These are phyloP conservation scores for Rhynchophorus ferrugineus DNA, from an alignment of 1,140 invertebrate genomes.

Conservation along the genomic window DNA sequence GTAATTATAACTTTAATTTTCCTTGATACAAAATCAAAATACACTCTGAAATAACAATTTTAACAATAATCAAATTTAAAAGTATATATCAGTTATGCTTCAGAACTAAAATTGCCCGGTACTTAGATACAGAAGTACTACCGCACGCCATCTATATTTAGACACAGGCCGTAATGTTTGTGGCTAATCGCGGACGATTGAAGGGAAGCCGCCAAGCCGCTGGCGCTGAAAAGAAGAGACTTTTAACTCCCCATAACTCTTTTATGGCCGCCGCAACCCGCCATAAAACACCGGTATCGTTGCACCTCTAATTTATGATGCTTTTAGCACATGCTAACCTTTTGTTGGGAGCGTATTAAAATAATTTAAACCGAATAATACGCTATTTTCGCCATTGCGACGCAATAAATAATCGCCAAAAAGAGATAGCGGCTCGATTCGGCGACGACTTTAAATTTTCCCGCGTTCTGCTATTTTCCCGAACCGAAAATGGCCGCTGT, in stretches of 20 bases:
- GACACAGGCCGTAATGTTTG: too few species aligned
- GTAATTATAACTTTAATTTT: too few species aligned
- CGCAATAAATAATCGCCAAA: conserved; percentile 12
- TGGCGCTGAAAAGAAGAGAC: conserved; percentile 4
- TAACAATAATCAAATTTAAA: too few species aligned
- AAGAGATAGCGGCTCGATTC: not conserved
- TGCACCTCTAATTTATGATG: conserved; percentile 9
- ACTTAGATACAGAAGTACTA: too few species aligned
- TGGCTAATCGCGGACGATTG: too few species aligned
- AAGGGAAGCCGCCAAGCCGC: not conserved
- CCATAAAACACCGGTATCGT: conserved; percentile 12
- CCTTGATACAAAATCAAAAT: too few species aligned
- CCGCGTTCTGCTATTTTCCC: conserved; percentile 8
- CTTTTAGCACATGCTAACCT: conserved; percentile 12
- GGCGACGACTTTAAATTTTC: conserved; percentile 14
- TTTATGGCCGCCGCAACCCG: not conserved
- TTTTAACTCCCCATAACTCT: conserved; percentile 5
- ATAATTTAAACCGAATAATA: conserved; percentile 15
- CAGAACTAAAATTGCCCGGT: too few species aligned
- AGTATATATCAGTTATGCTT: too few species aligned
- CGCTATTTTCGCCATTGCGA: conserved; percentile 6
- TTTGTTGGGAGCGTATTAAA: conserved; percentile 14
- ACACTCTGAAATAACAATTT: too few species aligned
- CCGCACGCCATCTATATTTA: too few species aligned
- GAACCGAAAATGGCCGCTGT: not conserved